Evolutionary conservation across 2,888 invertebrate species (phyloP).

Genomic region (Drepanosiphum platanoidis): DNA sequence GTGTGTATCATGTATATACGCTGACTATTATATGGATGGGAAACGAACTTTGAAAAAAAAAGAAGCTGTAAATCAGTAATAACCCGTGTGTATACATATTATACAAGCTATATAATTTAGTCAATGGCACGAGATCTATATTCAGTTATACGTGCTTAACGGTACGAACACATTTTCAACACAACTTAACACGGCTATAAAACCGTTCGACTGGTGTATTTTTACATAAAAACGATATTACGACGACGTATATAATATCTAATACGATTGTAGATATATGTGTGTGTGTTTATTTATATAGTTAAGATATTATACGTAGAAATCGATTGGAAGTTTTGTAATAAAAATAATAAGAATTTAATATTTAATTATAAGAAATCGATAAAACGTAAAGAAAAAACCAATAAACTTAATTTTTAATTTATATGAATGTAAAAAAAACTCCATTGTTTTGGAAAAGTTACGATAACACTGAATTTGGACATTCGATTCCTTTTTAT

Average conservation of each 20-base stretch:
- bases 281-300: background rate
- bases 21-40: slow-evolving; percentile 1
- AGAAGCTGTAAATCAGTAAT: slow-evolving; percentile 34
- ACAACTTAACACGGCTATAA: slow-evolving; percentile 35
- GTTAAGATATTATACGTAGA: background rate
- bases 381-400: background rate
- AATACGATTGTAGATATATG: no score
- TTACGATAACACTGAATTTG: no score
- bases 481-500: no score
- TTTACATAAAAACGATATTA: slow-evolving; percentile 52
- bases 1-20: background rate
- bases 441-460: no score
- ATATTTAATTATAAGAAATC: no score
- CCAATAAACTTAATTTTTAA: background rate
- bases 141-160: slow-evolving; percentile 43
- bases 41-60: slow-evolving; percentile 45
- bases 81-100: background rate
- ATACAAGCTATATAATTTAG: no score
- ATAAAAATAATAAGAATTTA: slow-evolving; percentile 41
- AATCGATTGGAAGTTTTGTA: slow-evolving; percentile 36
- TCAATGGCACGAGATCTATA: background rate
- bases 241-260: no score
- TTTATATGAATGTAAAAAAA: background rate
- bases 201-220: slow-evolving; percentile 3
- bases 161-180: slow-evolving; percentile 50